A percentile compares a stretch with the other conserved stretches of the same genome.
Evolutionary conservation across 2,888 invertebrate species (phyloP).

Genomic region (Gastracanthus pulcherrimus): DNA sequence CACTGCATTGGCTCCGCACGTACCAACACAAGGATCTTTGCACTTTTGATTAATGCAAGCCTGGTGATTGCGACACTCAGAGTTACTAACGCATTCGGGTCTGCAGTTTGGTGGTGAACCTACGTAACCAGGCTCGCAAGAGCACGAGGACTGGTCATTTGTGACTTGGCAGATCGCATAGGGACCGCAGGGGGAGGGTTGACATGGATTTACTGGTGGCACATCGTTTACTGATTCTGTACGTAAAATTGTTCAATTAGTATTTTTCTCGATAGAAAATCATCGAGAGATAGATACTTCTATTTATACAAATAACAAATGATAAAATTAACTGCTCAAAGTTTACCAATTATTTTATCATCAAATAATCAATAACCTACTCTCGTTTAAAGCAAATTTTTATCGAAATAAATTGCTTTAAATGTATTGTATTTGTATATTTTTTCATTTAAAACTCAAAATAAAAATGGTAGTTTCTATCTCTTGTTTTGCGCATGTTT

Average conservation of each 20-base stretch:
- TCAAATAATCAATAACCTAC: not conserved
- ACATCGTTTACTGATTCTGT: conserved; percentile 8
- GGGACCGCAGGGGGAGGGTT: conserved; percentile 79
- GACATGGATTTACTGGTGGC: conserved; percentile 81
- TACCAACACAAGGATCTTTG: conserved; percentile 85
- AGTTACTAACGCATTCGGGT: conserved; percentile 86
- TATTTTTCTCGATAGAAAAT: conserved; percentile 22
- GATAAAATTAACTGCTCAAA: not conserved
- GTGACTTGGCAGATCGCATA: conserved; percentile 85
- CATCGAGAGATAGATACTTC: not conserved
- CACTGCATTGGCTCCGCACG: conserved; percentile 83
- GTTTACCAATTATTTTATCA: not conserved
- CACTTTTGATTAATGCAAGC: conserved; percentile 85
- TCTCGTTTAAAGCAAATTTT: not conserved
- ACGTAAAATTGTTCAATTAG: not conserved
- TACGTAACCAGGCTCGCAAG: conserved; percentile 84
- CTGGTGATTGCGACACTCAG: conserved; percentile 81
- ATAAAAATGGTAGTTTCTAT: not conserved
- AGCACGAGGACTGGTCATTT: conserved; percentile 83
- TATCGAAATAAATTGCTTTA: not conserved
- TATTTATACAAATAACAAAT: not conserved
- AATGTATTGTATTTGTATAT: not conserved
- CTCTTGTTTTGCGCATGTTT: conserved; percentile 61
- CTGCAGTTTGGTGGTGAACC: conserved; percentile 87
- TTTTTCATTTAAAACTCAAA: not conserved